These are phyloP conservation scores for Eristalis pertinax DNA, from an alignment of 2,888 invertebrate genomes.

Conservation along the genomic window DNA sequence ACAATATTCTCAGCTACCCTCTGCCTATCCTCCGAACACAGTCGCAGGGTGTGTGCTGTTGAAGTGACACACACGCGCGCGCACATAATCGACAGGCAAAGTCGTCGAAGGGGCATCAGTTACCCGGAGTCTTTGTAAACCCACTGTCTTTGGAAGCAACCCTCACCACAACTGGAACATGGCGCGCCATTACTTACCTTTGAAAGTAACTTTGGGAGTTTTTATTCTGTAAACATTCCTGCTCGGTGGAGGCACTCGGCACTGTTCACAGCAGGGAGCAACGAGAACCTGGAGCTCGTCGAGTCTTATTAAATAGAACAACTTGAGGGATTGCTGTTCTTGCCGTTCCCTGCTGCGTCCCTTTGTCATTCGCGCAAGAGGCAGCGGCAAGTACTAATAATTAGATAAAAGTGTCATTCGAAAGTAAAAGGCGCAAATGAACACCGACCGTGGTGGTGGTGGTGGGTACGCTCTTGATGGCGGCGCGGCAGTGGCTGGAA, in stretches of 20 bases:
- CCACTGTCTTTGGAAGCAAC: neutral
- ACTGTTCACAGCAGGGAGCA: neutral
- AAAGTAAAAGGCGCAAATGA: constrained; percentile 1
- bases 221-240: constrained; percentile 8
- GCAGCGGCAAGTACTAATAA: constrained; percentile 53
- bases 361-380: neutral
- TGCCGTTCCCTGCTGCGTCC: neutral
- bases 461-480: neutral
- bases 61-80: neutral
- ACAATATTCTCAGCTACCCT: constrained; percentile 3
- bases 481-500: neutral
- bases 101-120: neutral
- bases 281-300: constrained; percentile 3
- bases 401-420: constrained; percentile 57
- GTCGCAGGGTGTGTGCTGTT: neutral
- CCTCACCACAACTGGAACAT: constrained; percentile 13
- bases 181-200: constrained; percentile 29
- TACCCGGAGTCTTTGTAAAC: neutral
- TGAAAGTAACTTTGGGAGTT: constrained; percentile 23
- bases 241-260: neutral
- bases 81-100: neutral
- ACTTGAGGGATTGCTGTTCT: constrained; percentile 3
- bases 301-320: constrained; percentile 23
- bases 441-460: neutral
- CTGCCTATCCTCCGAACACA: constrained; percentile 44